phyloP scores from a whole-genome alignment of 2,888 invertebrate species.

The Hylaea fasciaria region DNA sequence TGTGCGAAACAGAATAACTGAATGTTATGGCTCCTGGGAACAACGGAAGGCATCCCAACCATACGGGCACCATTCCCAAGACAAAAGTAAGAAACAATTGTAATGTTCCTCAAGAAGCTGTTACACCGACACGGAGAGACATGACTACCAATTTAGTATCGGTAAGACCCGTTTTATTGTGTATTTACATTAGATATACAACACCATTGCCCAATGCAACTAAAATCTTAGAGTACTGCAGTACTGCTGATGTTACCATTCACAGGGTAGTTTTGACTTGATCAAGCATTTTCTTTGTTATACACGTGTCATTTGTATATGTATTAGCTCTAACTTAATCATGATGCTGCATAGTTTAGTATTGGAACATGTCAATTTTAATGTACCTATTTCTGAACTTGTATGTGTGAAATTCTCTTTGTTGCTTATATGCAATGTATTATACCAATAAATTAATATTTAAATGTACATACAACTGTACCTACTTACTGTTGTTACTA shows the following conservation, averaged over 20 bases:
- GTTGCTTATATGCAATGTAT: no score
- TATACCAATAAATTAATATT: no score
- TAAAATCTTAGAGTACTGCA: no score
- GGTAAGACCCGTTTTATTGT: constrained; percentile 55
- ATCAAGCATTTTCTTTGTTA: neutral
- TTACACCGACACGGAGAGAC: constrained; percentile 86
- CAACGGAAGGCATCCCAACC: constrained; percentile 79
- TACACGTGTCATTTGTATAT: neutral
- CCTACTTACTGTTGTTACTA: no score
- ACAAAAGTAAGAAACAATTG: constrained; percentile 86
- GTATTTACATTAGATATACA: neutral
- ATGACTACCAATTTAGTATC: constrained; percentile 82
- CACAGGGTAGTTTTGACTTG: neutral
- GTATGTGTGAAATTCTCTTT: no score
- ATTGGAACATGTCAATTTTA: no score
- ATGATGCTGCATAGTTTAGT: no score
- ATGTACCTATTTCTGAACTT: no score
- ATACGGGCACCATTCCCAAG: constrained; percentile 89
- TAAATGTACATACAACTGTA: no score
- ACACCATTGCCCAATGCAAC: neutral
- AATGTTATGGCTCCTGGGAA: constrained; percentile 82
- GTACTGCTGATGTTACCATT: neutral
- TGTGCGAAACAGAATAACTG: constrained; percentile 51
- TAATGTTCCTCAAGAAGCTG: constrained; percentile 85
- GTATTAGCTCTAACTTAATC: no score